Evolutionary conservation across 92 coral and sea anemone species (phyloP).

Genomic region (Metridium senile): DNA sequence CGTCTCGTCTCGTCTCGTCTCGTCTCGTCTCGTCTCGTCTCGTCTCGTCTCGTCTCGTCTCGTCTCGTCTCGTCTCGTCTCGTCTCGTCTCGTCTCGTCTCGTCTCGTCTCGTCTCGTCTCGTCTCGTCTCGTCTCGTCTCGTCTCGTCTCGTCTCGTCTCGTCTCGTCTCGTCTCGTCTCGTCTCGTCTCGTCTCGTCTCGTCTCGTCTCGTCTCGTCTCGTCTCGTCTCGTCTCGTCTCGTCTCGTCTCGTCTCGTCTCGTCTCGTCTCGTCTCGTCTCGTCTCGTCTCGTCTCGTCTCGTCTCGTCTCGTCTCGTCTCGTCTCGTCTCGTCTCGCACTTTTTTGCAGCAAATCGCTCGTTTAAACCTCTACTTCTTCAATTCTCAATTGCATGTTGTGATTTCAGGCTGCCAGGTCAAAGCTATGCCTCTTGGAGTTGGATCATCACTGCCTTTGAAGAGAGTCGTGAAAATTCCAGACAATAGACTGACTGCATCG

Average conservation of each 20-base stretch:
- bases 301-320: neutral
- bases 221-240: neutral
- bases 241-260: neutral
- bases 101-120: neutral
- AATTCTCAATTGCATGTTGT: neutral
- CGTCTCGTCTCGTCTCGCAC: neutral
- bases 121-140: neutral
- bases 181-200: neutral
- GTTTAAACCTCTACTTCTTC: neutral
- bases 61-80: neutral
- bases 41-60: neutral
- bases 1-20: neutral
- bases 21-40: neutral
- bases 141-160: neutral
- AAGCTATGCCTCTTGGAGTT: slow-evolving; percentile 32
- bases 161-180: neutral
- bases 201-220: neutral
- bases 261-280: neutral
- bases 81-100: neutral
- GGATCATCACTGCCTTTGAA: neutral
- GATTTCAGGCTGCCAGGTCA: slow-evolving; percentile 8
- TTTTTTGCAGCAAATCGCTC: too few species aligned
- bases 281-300: neutral
- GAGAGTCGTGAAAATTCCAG: slow-evolving; percentile 8
- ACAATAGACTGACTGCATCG: slow-evolving; percentile 20